A percentile compares a stretch with the other conserved stretches of the same genome.
These are phyloP conservation scores for Perodicticus potto DNA, from an alignment of 2,797 vertebrate species.

Conservation along the genomic window DNA sequence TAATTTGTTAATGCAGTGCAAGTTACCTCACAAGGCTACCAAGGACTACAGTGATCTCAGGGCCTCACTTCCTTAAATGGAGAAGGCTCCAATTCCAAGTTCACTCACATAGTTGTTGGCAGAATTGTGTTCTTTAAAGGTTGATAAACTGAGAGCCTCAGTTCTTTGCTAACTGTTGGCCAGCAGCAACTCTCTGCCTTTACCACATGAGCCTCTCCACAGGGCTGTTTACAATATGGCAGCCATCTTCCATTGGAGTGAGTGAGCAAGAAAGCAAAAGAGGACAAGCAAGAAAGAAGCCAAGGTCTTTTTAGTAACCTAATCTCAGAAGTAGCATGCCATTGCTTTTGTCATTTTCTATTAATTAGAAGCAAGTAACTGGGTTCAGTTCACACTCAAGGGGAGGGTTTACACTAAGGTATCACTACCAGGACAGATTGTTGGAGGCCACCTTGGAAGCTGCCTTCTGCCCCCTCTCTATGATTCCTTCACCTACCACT, in stretches of 20 bases:
- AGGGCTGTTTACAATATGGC: not conserved
- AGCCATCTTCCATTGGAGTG: not conserved
- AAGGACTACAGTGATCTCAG: not conserved
- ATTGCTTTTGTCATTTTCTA: not conserved
- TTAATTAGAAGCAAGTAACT: not conserved
- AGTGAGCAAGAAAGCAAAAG: not conserved
- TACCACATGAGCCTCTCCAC: not conserved
- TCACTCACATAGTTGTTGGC: not conserved
- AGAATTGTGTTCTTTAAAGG: not conserved
- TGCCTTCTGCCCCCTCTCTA: not conserved
- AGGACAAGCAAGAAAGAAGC: not conserved
- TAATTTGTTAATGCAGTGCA: not conserved
- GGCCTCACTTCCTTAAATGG: not conserved
- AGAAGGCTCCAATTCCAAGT: not conserved
- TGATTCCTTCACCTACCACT: not conserved
- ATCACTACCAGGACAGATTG: not conserved
- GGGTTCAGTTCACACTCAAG: not conserved
- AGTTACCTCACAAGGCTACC: not conserved
- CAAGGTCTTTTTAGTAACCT: not conserved
- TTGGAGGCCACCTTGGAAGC: not conserved
- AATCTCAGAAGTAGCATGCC: not conserved
- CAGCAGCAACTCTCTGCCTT: not conserved
- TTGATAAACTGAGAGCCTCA: not conserved
- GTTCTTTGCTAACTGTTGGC: not conserved
- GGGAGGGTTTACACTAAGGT: not conserved